These are phyloP conservation scores for Cygnus atratus DNA, from an alignment of 2,113 vertebrate species.

Conservation along the genomic window DNA sequence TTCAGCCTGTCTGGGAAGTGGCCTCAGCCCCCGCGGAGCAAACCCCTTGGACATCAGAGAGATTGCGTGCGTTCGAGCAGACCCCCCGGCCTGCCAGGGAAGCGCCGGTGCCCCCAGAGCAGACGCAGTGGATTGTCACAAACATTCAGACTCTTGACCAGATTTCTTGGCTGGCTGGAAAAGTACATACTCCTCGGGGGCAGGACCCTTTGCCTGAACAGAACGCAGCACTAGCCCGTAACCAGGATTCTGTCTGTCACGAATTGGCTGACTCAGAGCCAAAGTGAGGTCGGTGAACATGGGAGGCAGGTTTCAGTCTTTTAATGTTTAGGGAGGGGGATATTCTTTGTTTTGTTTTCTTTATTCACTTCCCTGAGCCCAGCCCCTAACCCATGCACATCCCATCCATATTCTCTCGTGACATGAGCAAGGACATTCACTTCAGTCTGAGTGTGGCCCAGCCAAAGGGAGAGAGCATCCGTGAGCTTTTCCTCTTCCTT, in stretches of 20 bases:
- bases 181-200: constrained; percentile 68
- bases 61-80: constrained; percentile 73
- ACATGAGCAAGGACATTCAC: constrained; percentile 68
- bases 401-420: constrained; percentile 69
- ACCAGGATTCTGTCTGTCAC: constrained; percentile 78
- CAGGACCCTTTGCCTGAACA: constrained; percentile 80
- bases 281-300: constrained; percentile 77
- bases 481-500: constrained; percentile 68
- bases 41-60: constrained; percentile 75
- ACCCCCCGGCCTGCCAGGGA: constrained; percentile 76
- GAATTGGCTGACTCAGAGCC: constrained; percentile 78
- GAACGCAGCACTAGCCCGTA: constrained; percentile 72
- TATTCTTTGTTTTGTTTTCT: constrained; percentile 54
- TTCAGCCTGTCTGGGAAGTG: constrained; percentile 66
- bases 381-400: constrained; percentile 61
- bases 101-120: constrained; percentile 58
- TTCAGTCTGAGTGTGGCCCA: constrained; percentile 60
- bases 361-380: constrained; percentile 63
- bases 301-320: constrained; percentile 71
- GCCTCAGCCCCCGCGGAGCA: constrained; percentile 70
- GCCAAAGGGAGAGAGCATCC: constrained; percentile 61
- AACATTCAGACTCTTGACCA: constrained; percentile 76
- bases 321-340: constrained; percentile 74
- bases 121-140: constrained; percentile 66
- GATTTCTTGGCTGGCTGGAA: constrained; percentile 79